A percentile compares a stretch with the other conserved stretches of the same genome.
phyloP scores from a whole-genome alignment of 2,797 vertebrate species.

The Anabas testudineus region DNA sequence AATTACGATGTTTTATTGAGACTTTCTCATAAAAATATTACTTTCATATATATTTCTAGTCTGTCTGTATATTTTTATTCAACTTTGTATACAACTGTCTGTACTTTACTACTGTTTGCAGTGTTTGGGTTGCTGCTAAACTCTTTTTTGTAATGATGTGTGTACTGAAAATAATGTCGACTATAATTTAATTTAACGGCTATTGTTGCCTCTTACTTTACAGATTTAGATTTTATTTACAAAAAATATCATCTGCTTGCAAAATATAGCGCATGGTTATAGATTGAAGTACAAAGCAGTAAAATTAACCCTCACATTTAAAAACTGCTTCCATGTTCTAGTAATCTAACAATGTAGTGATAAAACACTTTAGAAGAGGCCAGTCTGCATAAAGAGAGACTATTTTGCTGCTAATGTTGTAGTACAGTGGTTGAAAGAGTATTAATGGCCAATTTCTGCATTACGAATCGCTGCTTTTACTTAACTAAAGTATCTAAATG shows the following conservation, averaged over 20 bases:
- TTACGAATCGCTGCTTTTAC: conserved; percentile 26
- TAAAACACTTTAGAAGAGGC: neutral
- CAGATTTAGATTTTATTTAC: neutral
- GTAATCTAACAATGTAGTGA: conserved; percentile 4
- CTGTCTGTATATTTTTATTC: neutral
- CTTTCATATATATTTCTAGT: too few species aligned
- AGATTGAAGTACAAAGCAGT: neutral
- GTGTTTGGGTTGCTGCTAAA: neutral
- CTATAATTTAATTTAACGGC: neutral
- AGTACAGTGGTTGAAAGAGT: neutral
- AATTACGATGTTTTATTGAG: neutral
- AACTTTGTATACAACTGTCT: neutral
- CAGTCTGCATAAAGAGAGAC: neutral
- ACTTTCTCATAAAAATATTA: neutral
- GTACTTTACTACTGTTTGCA: neutral
- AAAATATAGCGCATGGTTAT: neutral
- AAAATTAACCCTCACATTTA: neutral
- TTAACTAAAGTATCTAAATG: conserved; percentile 28
- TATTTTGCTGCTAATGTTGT: neutral
- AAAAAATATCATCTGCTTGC: neutral
- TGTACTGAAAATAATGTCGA: neutral
- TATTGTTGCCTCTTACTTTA: neutral
- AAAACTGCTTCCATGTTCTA: neutral
- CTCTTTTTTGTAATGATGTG: neutral
- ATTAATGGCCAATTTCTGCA: conserved; percentile 12